Percentiles rank a stretch among this genome's conserved stretches.
phyloP scores from a whole-genome alignment of 1,140 invertebrate species.

The Cheumatopsyche charites region DNA sequence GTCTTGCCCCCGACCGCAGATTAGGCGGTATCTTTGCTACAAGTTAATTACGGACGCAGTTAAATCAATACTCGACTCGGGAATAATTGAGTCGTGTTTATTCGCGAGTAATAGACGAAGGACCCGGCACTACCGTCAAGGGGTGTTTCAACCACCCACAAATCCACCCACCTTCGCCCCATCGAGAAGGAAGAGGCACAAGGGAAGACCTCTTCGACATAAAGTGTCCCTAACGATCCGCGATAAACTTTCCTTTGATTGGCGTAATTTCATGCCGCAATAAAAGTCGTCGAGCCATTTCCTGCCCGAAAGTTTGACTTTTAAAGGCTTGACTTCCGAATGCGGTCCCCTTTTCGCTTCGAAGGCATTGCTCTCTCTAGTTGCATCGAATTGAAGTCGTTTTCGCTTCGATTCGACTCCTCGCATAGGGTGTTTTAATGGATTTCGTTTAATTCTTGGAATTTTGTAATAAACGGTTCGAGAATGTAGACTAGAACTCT shows the following conservation, averaged over 20 bases:
- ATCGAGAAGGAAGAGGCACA: too few relatives aligned
- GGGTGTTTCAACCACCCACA: too few relatives aligned
- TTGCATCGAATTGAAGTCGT: neutral
- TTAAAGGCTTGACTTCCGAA: slow-evolving; percentile 29
- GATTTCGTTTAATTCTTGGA: slow-evolving; percentile 24
- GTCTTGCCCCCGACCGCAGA: neutral
- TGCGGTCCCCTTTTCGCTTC: neutral
- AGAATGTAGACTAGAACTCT: too few relatives aligned
- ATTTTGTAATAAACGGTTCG: neutral
- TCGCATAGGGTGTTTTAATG: slow-evolving; percentile 42
- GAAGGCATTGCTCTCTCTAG: neutral
- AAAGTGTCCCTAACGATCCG: slow-evolving; percentile 40
- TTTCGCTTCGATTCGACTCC: slow-evolving; percentile 29
- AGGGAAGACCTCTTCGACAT: neutral
- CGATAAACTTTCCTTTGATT: slow-evolving; percentile 45
- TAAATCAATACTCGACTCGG: slow-evolving; percentile 10
- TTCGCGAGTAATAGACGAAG: too few relatives aligned
- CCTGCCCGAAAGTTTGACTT: slow-evolving; percentile 41
- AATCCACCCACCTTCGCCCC: too few relatives aligned
- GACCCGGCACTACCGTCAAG: too few relatives aligned
- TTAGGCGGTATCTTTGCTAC: slow-evolving; percentile 7
- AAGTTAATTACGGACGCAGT: slow-evolving; percentile 15
- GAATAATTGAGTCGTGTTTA: slow-evolving; percentile 20
- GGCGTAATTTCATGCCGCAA: slow-evolving; percentile 42
- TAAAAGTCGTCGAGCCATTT: slow-evolving; percentile 43